These are phyloP conservation scores for Leucosticte australis DNA, from an alignment of 2,113 vertebrate genomes.

Conservation along the genomic window DNA sequence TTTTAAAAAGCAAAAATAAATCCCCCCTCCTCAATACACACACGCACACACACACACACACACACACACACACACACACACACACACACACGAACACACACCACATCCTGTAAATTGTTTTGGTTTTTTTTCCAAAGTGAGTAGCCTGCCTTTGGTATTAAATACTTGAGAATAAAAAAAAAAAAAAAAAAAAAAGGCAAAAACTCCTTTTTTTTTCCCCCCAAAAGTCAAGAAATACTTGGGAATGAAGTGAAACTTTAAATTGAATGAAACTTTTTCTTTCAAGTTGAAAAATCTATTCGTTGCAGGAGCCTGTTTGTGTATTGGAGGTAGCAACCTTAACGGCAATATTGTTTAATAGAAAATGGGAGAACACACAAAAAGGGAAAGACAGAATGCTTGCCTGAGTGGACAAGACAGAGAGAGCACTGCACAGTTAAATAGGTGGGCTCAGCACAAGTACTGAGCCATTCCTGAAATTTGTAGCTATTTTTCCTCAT, in stretches of 20 bases:
- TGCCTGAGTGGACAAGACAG: neutral
- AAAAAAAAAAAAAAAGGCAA: neutral
- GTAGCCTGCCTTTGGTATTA: neutral
- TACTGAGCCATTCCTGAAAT: neutral
- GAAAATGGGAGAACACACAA: neutral
- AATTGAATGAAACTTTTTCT: constrained; percentile 12
- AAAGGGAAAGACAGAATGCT: neutral
- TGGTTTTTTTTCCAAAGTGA: neutral
- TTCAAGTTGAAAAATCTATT: constrained; percentile 46
- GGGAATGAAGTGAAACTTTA: constrained; percentile 14
- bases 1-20: neutral
- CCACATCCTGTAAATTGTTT: neutral
- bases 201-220: fast-evolving
- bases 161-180: neutral
- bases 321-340: neutral
- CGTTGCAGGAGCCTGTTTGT: neutral
- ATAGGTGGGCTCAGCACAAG: neutral
- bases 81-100: no score
- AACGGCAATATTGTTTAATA: neutral
- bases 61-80: no score
- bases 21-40: neutral
- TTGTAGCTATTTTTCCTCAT: neutral
- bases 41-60: no score
- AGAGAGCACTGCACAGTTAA: neutral
- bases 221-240: neutral